Base-by-base conservation (phyloP, 1,140 invertebrate species). In the Dreissena rostriformis region DNA sequence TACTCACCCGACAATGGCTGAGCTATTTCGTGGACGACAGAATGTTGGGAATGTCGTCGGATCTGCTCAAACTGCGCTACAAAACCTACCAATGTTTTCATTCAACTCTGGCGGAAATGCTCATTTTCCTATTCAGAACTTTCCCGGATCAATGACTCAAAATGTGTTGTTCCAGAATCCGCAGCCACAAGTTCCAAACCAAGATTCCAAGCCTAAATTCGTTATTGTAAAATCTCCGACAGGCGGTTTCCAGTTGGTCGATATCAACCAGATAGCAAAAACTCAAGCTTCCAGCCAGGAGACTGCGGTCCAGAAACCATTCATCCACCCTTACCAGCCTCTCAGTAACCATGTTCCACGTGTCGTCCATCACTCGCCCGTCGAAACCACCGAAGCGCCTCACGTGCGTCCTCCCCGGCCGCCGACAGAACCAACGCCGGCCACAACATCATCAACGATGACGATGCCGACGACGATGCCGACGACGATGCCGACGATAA, bases 11-110 rank as follows among this genome's bases (percentile, higher is more conserved):
- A 39, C 39, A 8, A 39, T 39, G 39, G 39, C 39, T 39, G 39
- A 86, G 70, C 14, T 19, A 70, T 26, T 52, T 24, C 39, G 29
- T 29, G 12, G n/a, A n/a, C 19, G 7, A 73, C 52, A 72, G 11
- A 39, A 39, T 39, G 39, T 39, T 39, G 39, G 39, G 39, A 39
- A 39, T 39, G 8, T 8, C 39, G 39, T 2, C 39, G 39, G 39
- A 39, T 39, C 39, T 39, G 39, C 39, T 39, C 39, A 39, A 39
- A 8, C 39, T 2, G 39, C 39, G 39, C 39, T 39, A 39, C 39
- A 39, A 2, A 39, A 39, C 39, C 39, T 39, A 39, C 39, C 8
- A 2, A 39, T 39, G 2, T 39, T 8, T 39, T 5, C 39, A 39
- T 39, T 39, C 39, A 8, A 8, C 39, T 39, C 39, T 39, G 39